Conservation (phyloP, 2,797 vertebrate species). For the Pteropus rufus region DNA sequence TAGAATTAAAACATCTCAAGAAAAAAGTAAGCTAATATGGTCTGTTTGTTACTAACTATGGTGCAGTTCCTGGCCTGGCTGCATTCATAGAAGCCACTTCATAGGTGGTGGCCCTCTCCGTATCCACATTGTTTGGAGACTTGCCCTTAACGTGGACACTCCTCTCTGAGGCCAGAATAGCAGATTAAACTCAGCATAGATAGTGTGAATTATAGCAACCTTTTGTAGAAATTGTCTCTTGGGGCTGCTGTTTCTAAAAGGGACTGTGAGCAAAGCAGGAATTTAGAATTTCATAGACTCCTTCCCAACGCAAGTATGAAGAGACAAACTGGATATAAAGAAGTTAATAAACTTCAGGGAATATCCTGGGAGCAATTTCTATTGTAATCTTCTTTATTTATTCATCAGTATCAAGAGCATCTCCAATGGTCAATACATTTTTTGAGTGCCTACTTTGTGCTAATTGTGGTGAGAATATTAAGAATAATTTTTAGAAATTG, state of each 20-base stretch:
- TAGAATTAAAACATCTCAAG: neutral
- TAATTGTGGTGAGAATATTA: neutral
- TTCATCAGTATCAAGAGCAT: neutral
- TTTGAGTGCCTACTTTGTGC: neutral
- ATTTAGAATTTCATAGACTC: neutral
- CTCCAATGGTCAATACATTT: neutral
- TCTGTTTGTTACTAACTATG: neutral
- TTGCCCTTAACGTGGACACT: neutral
- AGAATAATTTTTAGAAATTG: neutral
- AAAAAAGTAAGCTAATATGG: neutral
- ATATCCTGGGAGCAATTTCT: neutral
- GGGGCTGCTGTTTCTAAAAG: neutral
- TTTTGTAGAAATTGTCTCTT: neutral
- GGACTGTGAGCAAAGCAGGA: neutral
- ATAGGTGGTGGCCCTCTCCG: neutral
- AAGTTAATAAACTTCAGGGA: neutral
- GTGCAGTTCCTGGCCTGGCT: neutral
- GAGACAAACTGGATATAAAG: neutral
- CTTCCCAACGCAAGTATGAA: neutral
- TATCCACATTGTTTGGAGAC: neutral
- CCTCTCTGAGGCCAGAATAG: neutral
- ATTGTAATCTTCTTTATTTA: neutral
- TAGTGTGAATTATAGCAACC: neutral
- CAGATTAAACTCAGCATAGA: neutral
- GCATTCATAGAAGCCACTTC: neutral